These are phyloP conservation scores for Ahaetulla prasina DNA, from an alignment of 2,113 vertebrate genomes.

Conservation along the genomic window DNA sequence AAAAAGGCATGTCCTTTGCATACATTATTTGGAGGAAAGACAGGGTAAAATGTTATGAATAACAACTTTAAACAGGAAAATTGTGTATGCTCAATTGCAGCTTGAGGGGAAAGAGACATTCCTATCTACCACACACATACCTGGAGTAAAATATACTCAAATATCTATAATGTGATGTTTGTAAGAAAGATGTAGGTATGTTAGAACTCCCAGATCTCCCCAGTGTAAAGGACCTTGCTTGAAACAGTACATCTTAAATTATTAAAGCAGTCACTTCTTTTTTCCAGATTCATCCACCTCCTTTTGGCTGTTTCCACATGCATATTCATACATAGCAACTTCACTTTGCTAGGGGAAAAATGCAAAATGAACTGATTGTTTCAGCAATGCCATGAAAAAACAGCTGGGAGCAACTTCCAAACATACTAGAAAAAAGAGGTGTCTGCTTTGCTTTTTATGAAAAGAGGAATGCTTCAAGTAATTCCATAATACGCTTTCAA, in stretches of 20 bases:
- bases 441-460: not conserved
- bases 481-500: not conserved
- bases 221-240: not conserved
- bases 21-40: not conserved
- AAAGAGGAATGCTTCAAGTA: not conserved
- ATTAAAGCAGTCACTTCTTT: not conserved
- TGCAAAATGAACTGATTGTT: not conserved
- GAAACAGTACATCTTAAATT: not conserved
- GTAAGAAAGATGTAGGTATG: not conserved
- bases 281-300: not conserved
- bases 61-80: not conserved
- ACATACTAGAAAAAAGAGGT: not conserved
- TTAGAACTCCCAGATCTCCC: not conserved
- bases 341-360: not conserved
- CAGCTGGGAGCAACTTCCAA: not conserved
- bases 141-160: not conserved
- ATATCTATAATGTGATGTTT: not conserved
- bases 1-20: not conserved
- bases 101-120: not conserved
- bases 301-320: not conserved
- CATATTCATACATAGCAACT: not conserved
- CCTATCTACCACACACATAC: not conserved
- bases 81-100: not conserved
- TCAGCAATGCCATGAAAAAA: not conserved
- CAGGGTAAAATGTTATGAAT: not conserved